Percentiles rank a stretch among this genome's conserved stretches.
Evolutionary conservation across 2,888 invertebrate genomes (phyloP).

Genomic region (Coelogynopora nodosa): DNA sequence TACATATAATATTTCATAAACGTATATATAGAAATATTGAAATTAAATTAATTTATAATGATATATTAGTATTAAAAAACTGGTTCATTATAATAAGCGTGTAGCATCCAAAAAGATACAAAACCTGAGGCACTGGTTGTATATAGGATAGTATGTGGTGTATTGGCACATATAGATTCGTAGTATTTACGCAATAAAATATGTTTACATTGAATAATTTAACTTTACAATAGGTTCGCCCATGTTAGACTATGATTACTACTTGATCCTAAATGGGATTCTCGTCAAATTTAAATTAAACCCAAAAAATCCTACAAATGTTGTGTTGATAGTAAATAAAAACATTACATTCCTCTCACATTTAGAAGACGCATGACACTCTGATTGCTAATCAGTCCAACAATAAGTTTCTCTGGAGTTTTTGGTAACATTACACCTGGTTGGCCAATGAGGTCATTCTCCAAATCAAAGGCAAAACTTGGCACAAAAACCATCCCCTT

Average conservation of each 20-base stretch:
- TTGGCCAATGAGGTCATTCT: background rate
- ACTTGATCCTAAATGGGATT: no score
- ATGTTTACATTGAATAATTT: background rate
- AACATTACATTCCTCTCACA: background rate
- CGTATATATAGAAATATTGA: no score
- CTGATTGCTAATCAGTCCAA: background rate
- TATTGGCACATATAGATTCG: no score
- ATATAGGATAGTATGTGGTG: no score
- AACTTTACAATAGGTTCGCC: background rate
- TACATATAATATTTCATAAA: no score
- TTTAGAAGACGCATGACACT: background rate
- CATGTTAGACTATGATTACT: no score
- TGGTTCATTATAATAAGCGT: no score
- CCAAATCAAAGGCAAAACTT: background rate
- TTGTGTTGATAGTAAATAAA: background rate
- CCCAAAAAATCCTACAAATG: background rate
- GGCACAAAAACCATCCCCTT: background rate
- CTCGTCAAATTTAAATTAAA: no score
- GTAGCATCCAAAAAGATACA: no score
- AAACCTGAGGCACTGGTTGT: no score
- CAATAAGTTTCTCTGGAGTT: slow-evolving; percentile 2
- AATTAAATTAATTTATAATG: no score
- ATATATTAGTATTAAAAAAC: no score
- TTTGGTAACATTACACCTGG: background rate
- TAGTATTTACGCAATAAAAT: background rate